These are phyloP conservation scores for Phyllostomus discolor DNA, from an alignment of 2,113 vertebrate species.

Conservation along the genomic window DNA sequence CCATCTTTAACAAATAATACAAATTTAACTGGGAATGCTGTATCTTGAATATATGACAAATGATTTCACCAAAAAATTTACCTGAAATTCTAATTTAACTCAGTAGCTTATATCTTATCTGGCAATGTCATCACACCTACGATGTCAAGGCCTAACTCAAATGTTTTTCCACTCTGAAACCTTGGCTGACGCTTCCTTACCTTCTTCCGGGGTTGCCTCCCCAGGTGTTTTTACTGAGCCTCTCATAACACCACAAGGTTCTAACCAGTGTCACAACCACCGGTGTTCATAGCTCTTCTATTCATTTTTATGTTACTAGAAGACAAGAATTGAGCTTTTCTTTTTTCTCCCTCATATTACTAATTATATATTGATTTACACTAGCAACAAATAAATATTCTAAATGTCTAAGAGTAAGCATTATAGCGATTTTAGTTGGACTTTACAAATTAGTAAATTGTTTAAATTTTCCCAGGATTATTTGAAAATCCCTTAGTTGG, in stretches of 20 bases:
- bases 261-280: not conserved
- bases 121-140: not conserved
- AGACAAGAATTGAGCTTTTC: not conserved
- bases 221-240: not conserved
- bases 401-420: not conserved
- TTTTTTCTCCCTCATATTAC: not conserved
- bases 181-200: not conserved
- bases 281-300: not conserved
- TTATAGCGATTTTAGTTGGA: not conserved
- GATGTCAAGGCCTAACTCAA: not conserved
- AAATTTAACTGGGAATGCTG: not conserved
- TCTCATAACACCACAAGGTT: not conserved
- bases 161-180: not conserved
- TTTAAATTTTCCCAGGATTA: not conserved
- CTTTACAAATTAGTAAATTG: not conserved
- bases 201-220: not conserved
- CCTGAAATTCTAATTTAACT: not conserved
- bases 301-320: not conserved
- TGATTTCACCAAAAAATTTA: not conserved
- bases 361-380: not conserved
- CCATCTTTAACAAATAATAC: not conserved
- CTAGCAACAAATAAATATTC: not conserved
- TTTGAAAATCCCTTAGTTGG: not conserved
- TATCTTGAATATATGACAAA: not conserved
- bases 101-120: not conserved